Base-by-base conservation (phyloP, 2,797 vertebrate species). In the Notamacropus eugenii region DNA sequence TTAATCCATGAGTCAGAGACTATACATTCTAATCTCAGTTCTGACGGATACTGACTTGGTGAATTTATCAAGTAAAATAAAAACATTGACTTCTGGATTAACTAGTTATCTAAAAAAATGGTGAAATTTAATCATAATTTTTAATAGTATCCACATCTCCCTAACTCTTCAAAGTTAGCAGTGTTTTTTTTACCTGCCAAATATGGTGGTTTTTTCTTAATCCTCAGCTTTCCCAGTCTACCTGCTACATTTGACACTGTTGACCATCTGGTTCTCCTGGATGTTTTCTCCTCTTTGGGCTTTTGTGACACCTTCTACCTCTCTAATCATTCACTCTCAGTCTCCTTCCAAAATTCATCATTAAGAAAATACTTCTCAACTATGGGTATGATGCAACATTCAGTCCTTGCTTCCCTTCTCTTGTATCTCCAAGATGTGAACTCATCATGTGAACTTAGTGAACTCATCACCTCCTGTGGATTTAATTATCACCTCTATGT, bases 61-160 rank as follows among this genome's bases (percentile, higher is more conserved):
- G 34, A 96, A 97, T 50, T 16, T 74, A 24, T 95, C 95, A 95
- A 22, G 46, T 90, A 56, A 93, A 92, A 58, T 34, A 95, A 95
- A 95, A 96, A 94, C 82, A 92, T 40, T 14, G n/a, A 91, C 40
- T 92, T 92, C 95, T 96, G 94, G 55, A 90, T 31, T 57, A 96
- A 91, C 22, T 82, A 90, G n/a, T 95, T 34, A 91, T 31, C 82
- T 92, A 46, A 46, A 92, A 46, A 92, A 92, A 91, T 31, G 95
- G 1, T 14, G 54, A 29, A 28, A 67, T 34, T 93, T 93, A 58
- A 67, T 46, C 54, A 91, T 67, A 93, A 62, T 92, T 91, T 97
- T 24, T 92, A 27, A 54, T 57, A 95, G 28, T 55, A 59, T 96
- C 91, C 11, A 22, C 8, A 93, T 90, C 67, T 59, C 92, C 82